A percentile compares a stretch with the other conserved stretches of the same genome.
Conservation (phyloP, 1,140 invertebrate species). For the Muscidifurax raptorellus region DNA sequence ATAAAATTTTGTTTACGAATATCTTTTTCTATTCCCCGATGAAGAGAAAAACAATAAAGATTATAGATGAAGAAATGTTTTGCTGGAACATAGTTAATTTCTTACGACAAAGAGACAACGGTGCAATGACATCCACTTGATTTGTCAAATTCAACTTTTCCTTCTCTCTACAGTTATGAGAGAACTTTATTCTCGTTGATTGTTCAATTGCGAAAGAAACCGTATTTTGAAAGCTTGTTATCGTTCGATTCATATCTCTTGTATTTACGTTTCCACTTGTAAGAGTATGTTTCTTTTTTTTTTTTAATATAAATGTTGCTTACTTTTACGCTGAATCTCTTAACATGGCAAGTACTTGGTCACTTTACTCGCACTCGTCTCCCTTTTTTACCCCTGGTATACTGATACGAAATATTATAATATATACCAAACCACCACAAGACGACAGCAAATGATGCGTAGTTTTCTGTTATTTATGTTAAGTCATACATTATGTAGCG, state of each 20-base stretch:
- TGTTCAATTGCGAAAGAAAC: conserved; percentile 40
- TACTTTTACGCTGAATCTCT: conserved; percentile 51
- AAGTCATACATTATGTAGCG: not conserved
- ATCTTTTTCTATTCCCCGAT: not conserved
- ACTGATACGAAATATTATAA: conserved; percentile 14
- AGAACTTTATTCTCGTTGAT: conserved; percentile 32
- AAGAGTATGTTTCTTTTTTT: conserved; percentile 36
- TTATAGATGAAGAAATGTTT: conserved; percentile 52
- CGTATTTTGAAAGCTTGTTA: conserved; percentile 48
- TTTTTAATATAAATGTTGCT: conserved; percentile 51
- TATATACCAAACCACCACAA: not conserved
- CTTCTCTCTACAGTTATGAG: conserved; percentile 43
- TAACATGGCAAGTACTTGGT: conserved; percentile 55
- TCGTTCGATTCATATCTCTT: conserved; percentile 44
- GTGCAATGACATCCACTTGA: conserved; percentile 64
- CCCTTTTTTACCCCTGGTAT: conserved; percentile 37
- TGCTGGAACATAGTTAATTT: conserved; percentile 64
- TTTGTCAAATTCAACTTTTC: conserved; percentile 44
- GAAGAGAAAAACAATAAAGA: conserved; percentile 36
- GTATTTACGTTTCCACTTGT: conserved; percentile 35
- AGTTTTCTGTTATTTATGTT: not conserved
- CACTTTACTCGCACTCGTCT: conserved; percentile 47
- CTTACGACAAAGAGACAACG: conserved; percentile 57
- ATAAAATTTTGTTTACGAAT: not conserved
- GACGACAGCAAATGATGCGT: not conserved